Percentiles rank a stretch among this genome's conserved stretches.
phyloP scores from a whole-genome alignment of 2,113 vertebrate species.

The Noctilio leporinus region DNA sequence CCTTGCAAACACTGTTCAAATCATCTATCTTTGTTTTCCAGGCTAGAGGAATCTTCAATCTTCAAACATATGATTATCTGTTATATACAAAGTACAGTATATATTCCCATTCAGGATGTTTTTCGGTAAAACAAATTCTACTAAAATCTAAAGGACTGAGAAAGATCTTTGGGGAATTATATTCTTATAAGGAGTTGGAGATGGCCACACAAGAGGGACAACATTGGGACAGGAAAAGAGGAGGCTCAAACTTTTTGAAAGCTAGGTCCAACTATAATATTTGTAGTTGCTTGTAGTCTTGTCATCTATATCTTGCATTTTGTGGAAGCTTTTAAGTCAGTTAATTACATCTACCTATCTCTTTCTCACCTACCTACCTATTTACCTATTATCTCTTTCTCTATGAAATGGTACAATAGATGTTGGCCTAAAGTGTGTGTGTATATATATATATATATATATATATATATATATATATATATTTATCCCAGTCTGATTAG shows the following conservation, averaged over 20 bases:
- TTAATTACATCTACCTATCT: too few species aligned
- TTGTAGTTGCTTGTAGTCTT: not conserved
- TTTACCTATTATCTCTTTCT: not conserved
- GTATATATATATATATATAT: too few species aligned
- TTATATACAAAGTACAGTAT: too few species aligned
- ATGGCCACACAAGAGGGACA: slow-evolving; percentile 6
- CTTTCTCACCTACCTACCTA: not conserved
- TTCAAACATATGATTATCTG: slow-evolving; percentile 57
- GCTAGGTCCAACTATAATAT: not conserved
- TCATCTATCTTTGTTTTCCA: slow-evolving; percentile 75
- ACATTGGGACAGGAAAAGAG: not conserved
- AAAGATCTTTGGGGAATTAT: slow-evolving; percentile 62
- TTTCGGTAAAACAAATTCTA: slow-evolving; percentile 11
- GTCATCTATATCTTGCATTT: not conserved
- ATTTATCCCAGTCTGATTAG: not conserved
- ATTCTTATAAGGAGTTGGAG: slow-evolving; percentile 11
- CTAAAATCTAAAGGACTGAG: slow-evolving; percentile 40
- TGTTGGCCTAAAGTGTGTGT: not conserved
- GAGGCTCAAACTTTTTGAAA: not conserved
- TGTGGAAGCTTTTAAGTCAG: not conserved
- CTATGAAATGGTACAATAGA: not conserved
- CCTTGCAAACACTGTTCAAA: slow-evolving; percentile 74
- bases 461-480: too few species aligned
- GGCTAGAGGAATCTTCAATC: slow-evolving; percentile 63
- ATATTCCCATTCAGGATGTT: slow-evolving; percentile 28